These are phyloP conservation scores for Amiota minor DNA, from an alignment of 2,888 invertebrate species.

Conservation along the genomic window DNA sequence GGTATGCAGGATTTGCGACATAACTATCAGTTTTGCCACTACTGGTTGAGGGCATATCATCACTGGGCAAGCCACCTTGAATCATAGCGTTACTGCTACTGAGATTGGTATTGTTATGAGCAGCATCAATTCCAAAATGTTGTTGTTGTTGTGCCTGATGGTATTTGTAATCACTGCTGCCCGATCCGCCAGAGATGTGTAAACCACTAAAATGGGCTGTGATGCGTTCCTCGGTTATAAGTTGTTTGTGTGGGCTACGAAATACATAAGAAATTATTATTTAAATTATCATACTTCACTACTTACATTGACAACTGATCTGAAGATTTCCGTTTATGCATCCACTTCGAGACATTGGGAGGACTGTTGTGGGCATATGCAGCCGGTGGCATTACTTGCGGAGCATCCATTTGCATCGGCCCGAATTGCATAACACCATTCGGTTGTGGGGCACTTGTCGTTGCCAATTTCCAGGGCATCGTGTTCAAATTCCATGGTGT, in stretches of 20 bases:
- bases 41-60: conserved; percentile 63
- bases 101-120: conserved; percentile 42
- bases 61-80: conserved; percentile 56
- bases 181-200: conserved; percentile 77
- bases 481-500: conserved; percentile 71
- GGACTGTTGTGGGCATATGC: conserved; percentile 32
- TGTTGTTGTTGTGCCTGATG: conserved; percentile 45
- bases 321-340: conserved; percentile 69
- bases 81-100: conserved; percentile 42
- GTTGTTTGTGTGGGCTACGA: conserved; percentile 79
- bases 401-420: conserved; percentile 36
- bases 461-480: conserved; percentile 75
- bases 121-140: conserved; percentile 32
- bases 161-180: conserved; percentile 59
- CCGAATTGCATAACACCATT: conserved; percentile 67
- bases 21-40: conserved; percentile 58
- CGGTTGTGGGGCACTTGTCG: conserved; percentile 71
- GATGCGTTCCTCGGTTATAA: conserved; percentile 89
- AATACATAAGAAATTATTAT: conserved; percentile 59
- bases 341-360: conserved; percentile 46
- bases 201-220: conserved; percentile 84
- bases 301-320: conserved; percentile 75
- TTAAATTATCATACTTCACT: conserved; percentile 17
- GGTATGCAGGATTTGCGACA: conserved; percentile 64
- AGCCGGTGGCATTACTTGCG: conserved; percentile 29